Percentiles rank a stretch among this genome's conserved stretches.
Conservation (phyloP, 64 coral and sea anemone genomes). For the Montipora capricornis region DNA sequence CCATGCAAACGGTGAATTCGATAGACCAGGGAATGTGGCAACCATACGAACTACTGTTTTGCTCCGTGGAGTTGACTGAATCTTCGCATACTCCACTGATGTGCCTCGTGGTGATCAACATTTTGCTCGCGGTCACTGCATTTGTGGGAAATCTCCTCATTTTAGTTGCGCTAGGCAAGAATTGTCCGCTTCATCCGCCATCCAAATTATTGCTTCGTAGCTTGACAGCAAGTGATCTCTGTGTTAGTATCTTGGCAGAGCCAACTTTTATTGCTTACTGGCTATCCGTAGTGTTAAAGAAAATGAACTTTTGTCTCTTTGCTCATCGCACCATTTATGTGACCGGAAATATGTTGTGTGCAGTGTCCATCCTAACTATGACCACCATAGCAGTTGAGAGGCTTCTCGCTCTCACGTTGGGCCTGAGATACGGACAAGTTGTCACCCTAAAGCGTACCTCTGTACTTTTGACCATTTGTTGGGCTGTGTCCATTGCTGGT, state of each 20-base stretch:
- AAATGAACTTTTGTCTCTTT: neutral
- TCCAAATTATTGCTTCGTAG: constrained; percentile 17
- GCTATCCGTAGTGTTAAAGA: neutral
- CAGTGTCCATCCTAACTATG: neutral
- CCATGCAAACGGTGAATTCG: neutral
- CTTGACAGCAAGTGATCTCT: neutral
- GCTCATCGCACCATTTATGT: neutral
- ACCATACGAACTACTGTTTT: neutral
- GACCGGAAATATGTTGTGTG: neutral
- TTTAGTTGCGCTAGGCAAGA: neutral
- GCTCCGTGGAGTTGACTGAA: neutral
- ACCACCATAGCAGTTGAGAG: constrained; percentile 19
- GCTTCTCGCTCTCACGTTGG: neutral
- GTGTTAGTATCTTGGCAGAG: neutral
- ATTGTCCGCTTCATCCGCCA: neutral
- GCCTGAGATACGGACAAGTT: neutral
- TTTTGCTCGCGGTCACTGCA: neutral
- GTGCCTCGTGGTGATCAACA: neutral
- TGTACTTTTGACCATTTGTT: neutral
- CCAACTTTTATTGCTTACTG: neutral
- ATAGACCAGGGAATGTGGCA: neutral
- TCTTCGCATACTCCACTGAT: neutral
- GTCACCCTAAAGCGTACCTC: neutral
- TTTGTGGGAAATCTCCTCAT: neutral
- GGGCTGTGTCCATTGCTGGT: neutral